Percentiles rank a stretch among this genome's conserved stretches.
phyloP scores from a whole-genome alignment of 37 sponge, comb jelly and placozoan genomes.

The Bolinopsis microptera region DNA sequence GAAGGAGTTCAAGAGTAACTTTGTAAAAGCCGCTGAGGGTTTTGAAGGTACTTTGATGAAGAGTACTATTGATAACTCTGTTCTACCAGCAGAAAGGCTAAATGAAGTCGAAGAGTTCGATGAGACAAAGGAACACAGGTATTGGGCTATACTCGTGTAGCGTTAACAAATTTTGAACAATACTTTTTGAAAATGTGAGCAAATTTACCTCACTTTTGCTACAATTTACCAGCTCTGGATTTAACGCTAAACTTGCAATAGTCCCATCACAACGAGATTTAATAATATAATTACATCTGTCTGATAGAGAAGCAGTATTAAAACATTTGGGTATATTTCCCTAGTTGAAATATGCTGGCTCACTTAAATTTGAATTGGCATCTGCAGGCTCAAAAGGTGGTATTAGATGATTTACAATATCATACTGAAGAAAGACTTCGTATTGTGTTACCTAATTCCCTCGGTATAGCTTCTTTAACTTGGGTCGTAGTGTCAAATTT shows the following conservation, averaged over 20 bases:
- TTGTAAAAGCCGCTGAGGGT: constrained; percentile 50
- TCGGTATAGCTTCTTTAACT: too few relatives aligned
- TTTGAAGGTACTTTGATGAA: constrained; percentile 43
- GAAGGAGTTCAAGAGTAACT: constrained; percentile 56
- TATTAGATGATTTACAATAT: too few relatives aligned
- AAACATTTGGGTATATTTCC: too few relatives aligned
- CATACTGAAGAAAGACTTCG: too few relatives aligned
- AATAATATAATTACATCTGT: too few relatives aligned
- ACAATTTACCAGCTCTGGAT: constrained; percentile 26
- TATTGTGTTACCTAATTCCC: too few relatives aligned
- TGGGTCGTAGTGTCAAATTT: too few relatives aligned
- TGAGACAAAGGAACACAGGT: constrained; percentile 57
- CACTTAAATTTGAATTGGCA: too few relatives aligned
- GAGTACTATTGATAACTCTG: constrained; percentile 48
- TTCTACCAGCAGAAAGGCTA: background rate
- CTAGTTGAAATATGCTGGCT: too few relatives aligned
- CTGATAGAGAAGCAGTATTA: background rate
- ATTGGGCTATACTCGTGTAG: constrained; percentile 62
- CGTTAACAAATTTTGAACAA: constrained; percentile 57
- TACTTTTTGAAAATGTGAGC: background rate
- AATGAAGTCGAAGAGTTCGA: background rate
- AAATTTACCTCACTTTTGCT: background rate
- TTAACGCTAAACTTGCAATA: constrained; percentile 52
- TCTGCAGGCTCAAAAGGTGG: too few relatives aligned
- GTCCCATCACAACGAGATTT: background rate